Conservation (phyloP, 1,140 invertebrate genomes). For the Drosophila tristis region DNA sequence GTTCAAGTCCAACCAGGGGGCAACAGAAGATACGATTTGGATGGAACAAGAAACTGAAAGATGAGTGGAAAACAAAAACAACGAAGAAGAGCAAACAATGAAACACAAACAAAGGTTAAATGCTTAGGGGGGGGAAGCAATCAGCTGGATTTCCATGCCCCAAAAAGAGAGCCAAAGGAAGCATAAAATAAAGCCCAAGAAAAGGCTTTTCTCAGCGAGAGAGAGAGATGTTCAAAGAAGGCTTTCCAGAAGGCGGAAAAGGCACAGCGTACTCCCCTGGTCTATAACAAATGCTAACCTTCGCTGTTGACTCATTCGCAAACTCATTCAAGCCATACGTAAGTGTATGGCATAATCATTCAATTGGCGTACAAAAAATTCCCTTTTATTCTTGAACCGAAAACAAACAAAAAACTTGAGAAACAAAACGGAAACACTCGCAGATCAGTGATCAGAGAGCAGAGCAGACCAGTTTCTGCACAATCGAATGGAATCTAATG, state of each 20-base stretch:
- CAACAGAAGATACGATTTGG: slow-evolving; percentile 31
- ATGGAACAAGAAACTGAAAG: not conserved
- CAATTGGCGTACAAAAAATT: slow-evolving; percentile 58
- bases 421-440: slow-evolving; percentile 71
- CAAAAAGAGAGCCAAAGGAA: too few relatives aligned
- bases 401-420: slow-evolving; percentile 66
- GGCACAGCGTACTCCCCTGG: slow-evolving; percentile 17
- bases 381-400: slow-evolving; percentile 53
- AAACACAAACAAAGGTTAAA: slow-evolving; percentile 13
- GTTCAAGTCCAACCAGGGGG: slow-evolving; percentile 66
- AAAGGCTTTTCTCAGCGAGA: too few relatives aligned
- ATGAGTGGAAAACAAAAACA: not conserved
- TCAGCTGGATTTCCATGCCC: too few relatives aligned
- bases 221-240: not conserved
- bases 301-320: slow-evolving; percentile 30
- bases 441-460: slow-evolving; percentile 10
- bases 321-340: slow-evolving; percentile 20
- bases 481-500: slow-evolving; percentile 38
- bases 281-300: slow-evolving; percentile 12
- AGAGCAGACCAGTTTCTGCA: slow-evolving; percentile 36
- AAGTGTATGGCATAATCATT: slow-evolving; percentile 33
- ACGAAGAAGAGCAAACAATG: slow-evolving; percentile 11
- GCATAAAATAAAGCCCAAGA: too few relatives aligned
- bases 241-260: too few relatives aligned
- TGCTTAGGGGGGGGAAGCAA: too few relatives aligned